Evolutionary conservation across 2,888 invertebrate genomes (phyloP).

Genomic region (Cantharis lateralis): DNA sequence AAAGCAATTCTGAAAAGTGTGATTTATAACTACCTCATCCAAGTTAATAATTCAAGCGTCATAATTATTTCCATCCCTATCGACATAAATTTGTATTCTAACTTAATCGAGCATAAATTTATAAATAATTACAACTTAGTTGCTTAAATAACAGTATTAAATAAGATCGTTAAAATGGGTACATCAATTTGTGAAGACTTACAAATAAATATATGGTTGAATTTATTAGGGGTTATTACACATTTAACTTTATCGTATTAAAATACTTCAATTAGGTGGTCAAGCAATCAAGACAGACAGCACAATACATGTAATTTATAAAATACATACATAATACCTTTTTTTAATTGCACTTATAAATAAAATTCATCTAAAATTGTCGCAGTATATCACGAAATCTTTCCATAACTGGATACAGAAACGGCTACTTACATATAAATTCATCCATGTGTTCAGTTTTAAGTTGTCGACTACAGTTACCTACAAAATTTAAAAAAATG

Average conservation of each 20-base stretch:
- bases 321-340: background rate
- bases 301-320: background rate
- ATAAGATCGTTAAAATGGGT: background rate
- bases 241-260: background rate
- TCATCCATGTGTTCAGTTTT: slow-evolving; percentile 50
- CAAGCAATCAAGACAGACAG: background rate
- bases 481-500: slow-evolving; percentile 7
- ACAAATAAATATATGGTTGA: background rate
- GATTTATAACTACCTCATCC: background rate
- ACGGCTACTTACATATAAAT: slow-evolving; percentile 24
- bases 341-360: background rate
- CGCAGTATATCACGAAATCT: background rate
- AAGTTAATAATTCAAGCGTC: no score
- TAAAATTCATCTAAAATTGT: background rate
- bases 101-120: background rate
- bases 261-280: background rate
- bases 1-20: background rate
- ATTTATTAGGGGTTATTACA: background rate
- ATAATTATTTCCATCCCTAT: background rate
- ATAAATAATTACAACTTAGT: background rate
- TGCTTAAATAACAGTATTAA: background rate
- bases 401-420: background rate
- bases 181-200: background rate
- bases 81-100: background rate
- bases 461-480: slow-evolving; percentile 44